Evolutionary conservation across 2,797 vertebrate genomes (phyloP).

Genomic region (Coregonus sp.): DNA sequence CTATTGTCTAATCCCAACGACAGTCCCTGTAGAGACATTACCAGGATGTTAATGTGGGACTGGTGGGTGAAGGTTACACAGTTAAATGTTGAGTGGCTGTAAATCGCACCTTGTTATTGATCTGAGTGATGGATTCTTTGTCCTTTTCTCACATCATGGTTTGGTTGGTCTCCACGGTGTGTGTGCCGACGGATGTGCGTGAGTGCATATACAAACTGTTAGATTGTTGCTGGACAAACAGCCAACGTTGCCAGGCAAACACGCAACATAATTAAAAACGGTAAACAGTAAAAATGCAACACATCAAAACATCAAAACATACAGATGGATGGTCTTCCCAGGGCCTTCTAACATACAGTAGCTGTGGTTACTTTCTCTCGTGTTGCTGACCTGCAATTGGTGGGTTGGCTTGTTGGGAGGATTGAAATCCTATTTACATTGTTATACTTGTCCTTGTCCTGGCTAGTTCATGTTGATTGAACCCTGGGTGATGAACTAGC

Average conservation of each 20-base stretch:
- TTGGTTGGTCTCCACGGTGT: neutral
- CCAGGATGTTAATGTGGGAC: neutral
- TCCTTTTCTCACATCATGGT: neutral
- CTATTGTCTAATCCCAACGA: neutral
- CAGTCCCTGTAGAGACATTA: neutral
- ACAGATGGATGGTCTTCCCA: neutral
- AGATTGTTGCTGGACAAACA: neutral
- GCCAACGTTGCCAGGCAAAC: neutral
- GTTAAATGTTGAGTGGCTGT: neutral
- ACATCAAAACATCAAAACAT: neutral
- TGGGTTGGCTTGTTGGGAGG: neutral
- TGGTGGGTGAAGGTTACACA: neutral
- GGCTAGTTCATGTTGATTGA: slow-evolving; percentile 23
- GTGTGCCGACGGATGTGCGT: too few species aligned
- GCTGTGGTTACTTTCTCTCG: neutral
- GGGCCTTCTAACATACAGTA: neutral
- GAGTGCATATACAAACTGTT: too few species aligned
- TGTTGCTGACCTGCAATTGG: neutral
- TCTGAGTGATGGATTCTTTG: neutral
- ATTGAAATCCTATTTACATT: neutral
- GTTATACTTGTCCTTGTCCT: neutral
- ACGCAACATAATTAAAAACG: neutral
- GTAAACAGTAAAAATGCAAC: neutral
- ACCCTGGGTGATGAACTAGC: slow-evolving; percentile 44
- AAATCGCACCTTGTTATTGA: neutral